phyloP scores from a whole-genome alignment of 1,140 invertebrate genomes.

The Lepidurus arcticus region DNA sequence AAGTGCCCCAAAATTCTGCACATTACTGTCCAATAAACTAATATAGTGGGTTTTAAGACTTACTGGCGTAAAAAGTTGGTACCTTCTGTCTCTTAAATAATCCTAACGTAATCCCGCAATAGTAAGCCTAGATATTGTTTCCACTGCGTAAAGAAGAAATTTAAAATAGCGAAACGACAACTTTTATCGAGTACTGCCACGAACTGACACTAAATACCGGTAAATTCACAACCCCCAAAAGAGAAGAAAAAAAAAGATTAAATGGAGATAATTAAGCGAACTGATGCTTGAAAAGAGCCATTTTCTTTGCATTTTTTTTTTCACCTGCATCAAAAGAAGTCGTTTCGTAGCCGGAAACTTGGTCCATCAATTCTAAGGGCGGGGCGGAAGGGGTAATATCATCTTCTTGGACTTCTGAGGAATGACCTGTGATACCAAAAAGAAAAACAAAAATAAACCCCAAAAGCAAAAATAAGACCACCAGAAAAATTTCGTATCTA shows the following conservation, averaged over 20 bases:
- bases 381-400: conserved; percentile 47
- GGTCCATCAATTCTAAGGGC: conserved; percentile 48
- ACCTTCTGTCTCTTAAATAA: too few species aligned
- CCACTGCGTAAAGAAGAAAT: too few species aligned
- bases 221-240: too few species aligned
- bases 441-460: background rate
- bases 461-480: background rate
- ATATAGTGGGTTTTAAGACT: too few species aligned
- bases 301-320: conserved; percentile 24
- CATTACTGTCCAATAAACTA: too few species aligned
- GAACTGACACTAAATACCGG: too few species aligned
- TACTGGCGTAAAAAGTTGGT: too few species aligned
- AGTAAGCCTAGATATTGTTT: too few species aligned
- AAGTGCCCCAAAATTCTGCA: too few species aligned
- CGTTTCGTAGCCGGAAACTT: conserved; percentile 48
- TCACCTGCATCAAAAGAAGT: conserved; percentile 49
- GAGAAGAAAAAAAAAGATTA: background rate
- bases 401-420: conserved; percentile 45
- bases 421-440: conserved; percentile 39
- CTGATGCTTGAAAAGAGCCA: background rate
- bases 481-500: background rate
- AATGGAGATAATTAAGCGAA: background rate
- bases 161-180: too few species aligned
- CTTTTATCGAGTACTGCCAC: too few species aligned
- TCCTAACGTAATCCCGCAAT: too few species aligned